Percentiles rank a stretch among this genome's conserved stretches.
phyloP scores from a whole-genome alignment of 1,140 invertebrate genomes.

The Lanistes nyassanus region DNA sequence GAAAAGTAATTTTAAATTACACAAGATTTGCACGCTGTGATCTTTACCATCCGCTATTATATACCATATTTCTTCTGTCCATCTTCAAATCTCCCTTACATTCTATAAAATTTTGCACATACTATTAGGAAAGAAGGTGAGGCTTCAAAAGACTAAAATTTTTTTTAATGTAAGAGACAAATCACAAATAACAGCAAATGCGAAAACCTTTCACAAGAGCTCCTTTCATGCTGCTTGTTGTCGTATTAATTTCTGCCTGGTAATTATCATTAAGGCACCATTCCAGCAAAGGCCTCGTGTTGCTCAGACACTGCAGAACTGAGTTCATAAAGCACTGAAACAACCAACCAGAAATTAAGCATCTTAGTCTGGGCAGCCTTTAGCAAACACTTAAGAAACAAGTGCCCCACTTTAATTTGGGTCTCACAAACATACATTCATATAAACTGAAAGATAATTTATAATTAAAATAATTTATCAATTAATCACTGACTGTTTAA shows the following conservation, averaged over 20 bases:
- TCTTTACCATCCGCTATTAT: too few species aligned
- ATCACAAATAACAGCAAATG: conserved; percentile 22
- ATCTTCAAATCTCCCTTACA: too few species aligned
- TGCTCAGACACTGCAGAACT: conserved; percentile 92
- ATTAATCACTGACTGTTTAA: too few species aligned
- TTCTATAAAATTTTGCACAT: too few species aligned
- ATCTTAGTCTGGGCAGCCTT: neutral
- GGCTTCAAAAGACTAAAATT: too few species aligned
- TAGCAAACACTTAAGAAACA: neutral
- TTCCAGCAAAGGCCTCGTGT: conserved; percentile 83
- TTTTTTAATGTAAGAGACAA: too few species aligned
- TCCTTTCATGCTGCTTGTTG: conserved; percentile 84
- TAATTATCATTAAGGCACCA: conserved; percentile 78
- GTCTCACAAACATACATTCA: neutral
- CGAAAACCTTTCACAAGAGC: conserved; percentile 76
- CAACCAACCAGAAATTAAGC: neutral
- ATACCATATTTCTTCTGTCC: too few species aligned
- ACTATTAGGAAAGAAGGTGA: too few species aligned
- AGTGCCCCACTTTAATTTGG: neutral
- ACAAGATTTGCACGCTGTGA: too few species aligned
- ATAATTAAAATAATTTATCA: too few species aligned
- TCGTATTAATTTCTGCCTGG: conserved; percentile 79
- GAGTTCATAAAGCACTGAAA: conserved; percentile 95
- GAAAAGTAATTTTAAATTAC: too few species aligned
- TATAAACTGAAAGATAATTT: conserved; percentile 6